Percentiles rank a stretch among this genome's conserved stretches.
Conservation (phyloP, 2,797 vertebrate species). For the Anisognathus igniventris region DNA sequence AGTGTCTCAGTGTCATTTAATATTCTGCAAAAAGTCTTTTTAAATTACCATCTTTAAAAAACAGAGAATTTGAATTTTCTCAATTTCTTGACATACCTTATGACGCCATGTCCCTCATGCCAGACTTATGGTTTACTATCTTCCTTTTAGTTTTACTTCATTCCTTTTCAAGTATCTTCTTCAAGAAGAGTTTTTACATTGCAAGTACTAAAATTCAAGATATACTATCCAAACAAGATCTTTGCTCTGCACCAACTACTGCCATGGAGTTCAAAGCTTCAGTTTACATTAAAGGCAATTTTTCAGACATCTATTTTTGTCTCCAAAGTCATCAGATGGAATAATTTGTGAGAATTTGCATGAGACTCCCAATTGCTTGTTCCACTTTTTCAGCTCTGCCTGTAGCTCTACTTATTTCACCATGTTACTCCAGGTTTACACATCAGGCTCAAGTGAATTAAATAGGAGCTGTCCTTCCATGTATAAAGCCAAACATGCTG, state of each 20-base stretch:
- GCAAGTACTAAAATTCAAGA: background rate
- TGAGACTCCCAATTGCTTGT: background rate
- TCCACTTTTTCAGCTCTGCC: background rate
- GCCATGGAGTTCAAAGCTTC: background rate
- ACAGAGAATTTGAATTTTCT: background rate
- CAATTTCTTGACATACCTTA: background rate
- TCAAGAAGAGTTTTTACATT: background rate
- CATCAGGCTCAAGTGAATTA: background rate
- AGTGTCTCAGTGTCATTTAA: background rate
- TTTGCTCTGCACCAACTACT: background rate
- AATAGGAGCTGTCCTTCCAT: background rate
- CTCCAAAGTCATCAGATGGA: background rate
- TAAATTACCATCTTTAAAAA: background rate
- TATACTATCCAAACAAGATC: background rate
- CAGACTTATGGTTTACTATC: background rate
- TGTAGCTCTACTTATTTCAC: background rate
- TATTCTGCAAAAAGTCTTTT: background rate
- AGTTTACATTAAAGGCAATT: background rate
- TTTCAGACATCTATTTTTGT: slow-evolving; percentile 7
- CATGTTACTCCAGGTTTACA: background rate
- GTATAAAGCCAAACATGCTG: background rate
- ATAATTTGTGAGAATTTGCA: background rate
- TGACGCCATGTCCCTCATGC: background rate
- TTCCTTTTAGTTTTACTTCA: background rate
- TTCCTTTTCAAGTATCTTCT: background rate